Evolutionary conservation across 2,797 vertebrate species (phyloP), one percentile per base, ranked within the genome.

Genomic region (Streptopelia turtur): DNA sequence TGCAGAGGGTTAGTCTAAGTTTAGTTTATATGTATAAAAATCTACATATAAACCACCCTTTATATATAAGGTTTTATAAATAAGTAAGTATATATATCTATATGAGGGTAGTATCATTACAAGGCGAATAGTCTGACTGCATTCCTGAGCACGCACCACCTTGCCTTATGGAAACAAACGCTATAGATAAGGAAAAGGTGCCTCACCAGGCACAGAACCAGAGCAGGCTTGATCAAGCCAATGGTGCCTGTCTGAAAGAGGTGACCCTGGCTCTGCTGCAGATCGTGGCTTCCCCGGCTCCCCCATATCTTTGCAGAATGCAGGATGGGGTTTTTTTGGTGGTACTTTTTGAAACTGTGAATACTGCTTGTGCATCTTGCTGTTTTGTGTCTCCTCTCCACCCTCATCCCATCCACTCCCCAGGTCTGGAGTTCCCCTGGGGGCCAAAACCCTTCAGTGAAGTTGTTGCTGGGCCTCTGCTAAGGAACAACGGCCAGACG

Each of bases 391-490:
- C 52, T 96, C 83, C 84, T 83, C 74, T 35, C 33, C 35, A 27
- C 11, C 11, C 14, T 13, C 11, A 3, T 90, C 50, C 55, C 0
- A 0, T 61, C 50, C 11, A 15, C 13, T 87, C 25, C 28, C 37
- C 97, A 99, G 99, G 99, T 96, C 97, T 99, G 98, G 99, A 99
- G 98, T 99, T 99, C 96, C 99, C 99, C 4, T 99, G 99, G 99
- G 99, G 99, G 43, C 99, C 99, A 53, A 99, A 99, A 97, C 99
- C 99, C 50, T 99, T 99, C 98, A 98, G 98, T 27, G 99, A 99
- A 98, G 99, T 99, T 95, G 98, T 99, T 95, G 98, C 99, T 4
- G 99, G 99, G 71, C 98, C 99, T 91, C 98, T 99, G 97, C 98
- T 99, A 89, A 98, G 98, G 96, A 99, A 98, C 98, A 99, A 98